Base-by-base conservation (phyloP, 2,113 vertebrate species). In the Tachycineta bicolor region DNA sequence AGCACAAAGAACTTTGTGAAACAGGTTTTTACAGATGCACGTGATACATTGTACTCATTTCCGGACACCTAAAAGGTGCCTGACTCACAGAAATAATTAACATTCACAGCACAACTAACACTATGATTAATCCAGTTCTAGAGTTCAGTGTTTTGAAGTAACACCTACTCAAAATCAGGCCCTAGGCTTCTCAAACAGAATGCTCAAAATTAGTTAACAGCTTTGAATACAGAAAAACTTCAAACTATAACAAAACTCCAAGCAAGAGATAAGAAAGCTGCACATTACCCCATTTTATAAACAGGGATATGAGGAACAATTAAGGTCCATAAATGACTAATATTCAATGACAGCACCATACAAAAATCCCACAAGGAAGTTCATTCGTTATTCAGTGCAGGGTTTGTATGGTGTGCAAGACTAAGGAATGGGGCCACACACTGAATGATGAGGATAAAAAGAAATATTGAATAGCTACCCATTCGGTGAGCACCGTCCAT, bases 381-480 rank as follows among this genome's bases (percentile, higher is more conserved):
- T 93, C 52, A 93, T 95, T 93, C 34, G 14, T 91, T 96, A 93
- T 93, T 96, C 94, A 96, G 90, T 90, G 93, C 85, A 94, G 92
- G 81, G 85, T 93, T 96, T 97, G 93, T 95, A 97, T 96, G 94
- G 96, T 93, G 95, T 95, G 92, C 76, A 86, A 2, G 82, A 91
- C 31, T 85, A 94, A 95, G 95, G 92, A 95, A 97, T 95, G 95
- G 96, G 96, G 96, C 96, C 96, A 97, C 90, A 97, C 93, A 96
- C 96, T 97, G 92, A 95, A 96, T 95, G 96, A 96, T 96, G 95
- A 97, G 95, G 94, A 97, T 94, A 97, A 94, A 95, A 96, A 97
- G 94, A 97, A 97, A 97, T 95, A 97, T 96, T 97, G 90, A 96
- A 97, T 97, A 97, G 96, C 96, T 97, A 97, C 96, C 96, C 95